phyloP scores from a whole-genome alignment of 1,140 invertebrate species.

The Paraescarpia echinospica region DNA sequence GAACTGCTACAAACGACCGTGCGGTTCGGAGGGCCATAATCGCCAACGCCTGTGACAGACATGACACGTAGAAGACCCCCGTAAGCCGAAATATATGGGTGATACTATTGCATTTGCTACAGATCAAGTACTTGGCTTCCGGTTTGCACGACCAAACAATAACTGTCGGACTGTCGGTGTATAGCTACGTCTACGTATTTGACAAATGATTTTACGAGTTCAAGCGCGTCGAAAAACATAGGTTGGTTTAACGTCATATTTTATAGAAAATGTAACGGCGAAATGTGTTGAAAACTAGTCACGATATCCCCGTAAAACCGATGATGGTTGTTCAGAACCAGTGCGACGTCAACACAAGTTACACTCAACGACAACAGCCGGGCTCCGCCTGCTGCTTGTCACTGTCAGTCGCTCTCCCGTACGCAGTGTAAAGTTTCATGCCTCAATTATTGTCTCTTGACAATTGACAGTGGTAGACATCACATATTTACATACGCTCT shows the following conservation, averaged over 20 bases:
- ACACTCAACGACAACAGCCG: too few relatives aligned
- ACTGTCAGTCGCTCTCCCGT: background rate
- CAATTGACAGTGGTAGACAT: too few relatives aligned
- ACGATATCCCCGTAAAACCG: background rate
- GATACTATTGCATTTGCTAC: background rate
- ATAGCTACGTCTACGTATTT: background rate
- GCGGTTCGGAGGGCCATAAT: too few relatives aligned
- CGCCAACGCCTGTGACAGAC: too few relatives aligned
- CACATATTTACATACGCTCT: too few relatives aligned
- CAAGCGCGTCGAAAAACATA: background rate
- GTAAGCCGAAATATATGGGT: background rate
- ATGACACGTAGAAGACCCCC: too few relatives aligned
- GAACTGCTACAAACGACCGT: too few relatives aligned
- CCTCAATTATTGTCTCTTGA: too few relatives aligned
- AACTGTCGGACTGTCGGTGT: background rate
- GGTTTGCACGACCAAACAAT: background rate
- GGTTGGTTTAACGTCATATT: background rate
- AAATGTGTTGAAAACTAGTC: background rate
- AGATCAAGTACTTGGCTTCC: background rate
- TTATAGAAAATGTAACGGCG: background rate
- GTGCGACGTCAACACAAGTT: background rate
- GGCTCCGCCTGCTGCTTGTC: background rate
- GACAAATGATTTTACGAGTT: background rate
- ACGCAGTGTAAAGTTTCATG: background rate
- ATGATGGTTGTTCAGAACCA: background rate